Conservation (phyloP, 2,113 vertebrate species). For the Spermophilus dauricus region DNA sequence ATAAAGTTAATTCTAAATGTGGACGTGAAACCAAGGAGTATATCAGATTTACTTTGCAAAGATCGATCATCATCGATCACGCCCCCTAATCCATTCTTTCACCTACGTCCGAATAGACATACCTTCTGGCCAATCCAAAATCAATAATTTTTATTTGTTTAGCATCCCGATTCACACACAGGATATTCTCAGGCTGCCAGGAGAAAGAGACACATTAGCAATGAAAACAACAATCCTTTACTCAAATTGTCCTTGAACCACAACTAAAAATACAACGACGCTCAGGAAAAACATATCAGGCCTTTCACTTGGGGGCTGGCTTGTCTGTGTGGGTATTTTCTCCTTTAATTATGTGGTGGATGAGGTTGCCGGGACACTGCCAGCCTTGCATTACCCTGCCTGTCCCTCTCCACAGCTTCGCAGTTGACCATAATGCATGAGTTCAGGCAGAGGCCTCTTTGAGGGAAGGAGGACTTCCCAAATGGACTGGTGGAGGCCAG, state of each 20-base stretch:
- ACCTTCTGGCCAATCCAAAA: slow-evolving; percentile 99
- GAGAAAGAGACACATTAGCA: slow-evolving; percentile 84
- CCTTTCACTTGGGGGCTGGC: slow-evolving; percentile 67
- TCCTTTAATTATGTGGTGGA: slow-evolving; percentile 76
- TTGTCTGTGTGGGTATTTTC: slow-evolving; percentile 69
- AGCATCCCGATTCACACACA: slow-evolving; percentile 96
- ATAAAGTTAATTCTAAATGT: slow-evolving; percentile 52
- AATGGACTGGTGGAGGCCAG: slow-evolving; percentile 41
- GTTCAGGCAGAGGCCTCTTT: slow-evolving; percentile 82
- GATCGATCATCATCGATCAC: neutral
- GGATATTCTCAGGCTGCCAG: slow-evolving; percentile 98
- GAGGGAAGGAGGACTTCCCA: slow-evolving; percentile 31
- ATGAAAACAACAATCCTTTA: slow-evolving; percentile 78
- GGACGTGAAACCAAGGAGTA: neutral
- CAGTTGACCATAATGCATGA: slow-evolving; percentile 73
- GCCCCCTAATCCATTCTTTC: neutral
- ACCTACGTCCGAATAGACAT: slow-evolving; percentile 71
- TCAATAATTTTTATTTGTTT: slow-evolving; percentile 99
- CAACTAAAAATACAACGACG: slow-evolving; percentile 78
- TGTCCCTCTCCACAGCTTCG: slow-evolving; percentile 64
- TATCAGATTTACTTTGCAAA: slow-evolving; percentile 33
- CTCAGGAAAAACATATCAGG: slow-evolving; percentile 76
- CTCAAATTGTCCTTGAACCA: slow-evolving; percentile 82
- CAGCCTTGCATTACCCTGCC: slow-evolving; percentile 69
- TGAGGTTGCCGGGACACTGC: slow-evolving; percentile 39